Evolutionary conservation across 2,888 invertebrate genomes (phyloP), one percentile per base, ranked within the genome.

Genomic region (Drosophila percnosoma): DNA sequence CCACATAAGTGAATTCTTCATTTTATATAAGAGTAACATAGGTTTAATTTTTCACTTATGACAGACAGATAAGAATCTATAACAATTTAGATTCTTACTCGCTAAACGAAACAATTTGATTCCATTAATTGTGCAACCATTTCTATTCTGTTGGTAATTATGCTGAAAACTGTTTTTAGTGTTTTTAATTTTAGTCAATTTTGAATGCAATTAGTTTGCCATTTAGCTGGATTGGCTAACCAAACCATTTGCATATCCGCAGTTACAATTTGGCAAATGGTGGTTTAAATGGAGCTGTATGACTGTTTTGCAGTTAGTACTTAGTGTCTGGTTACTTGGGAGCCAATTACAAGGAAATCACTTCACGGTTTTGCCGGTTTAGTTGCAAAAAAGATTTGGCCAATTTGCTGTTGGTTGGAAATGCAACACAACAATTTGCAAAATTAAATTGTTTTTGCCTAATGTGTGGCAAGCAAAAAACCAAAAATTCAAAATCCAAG

Each of bases 361-460:
- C 67, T 67, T 70, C 21, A 64, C 52, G 33, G 59, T 48, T 45
- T 45, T 24, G 8, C 15, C 24, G 45, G 45, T 45, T 45, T 45
- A 65, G 57, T 38, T 67, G 57, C 42, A 66, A 80, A 81, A 83
- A 73, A 76, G 78, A 78, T 67, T 75, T 58, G 52, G 29, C 62
- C 62, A 66, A 67, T 54, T 55, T 61, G 60, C 67, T 42, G 62
- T 31, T 52, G 53, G 64, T 31, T 54, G 58, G 48, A 55, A 68
- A 51, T 68, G 82, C 78, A 86, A 70, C 73, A 78, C 75, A 61
- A 83, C 88, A 86, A 88, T 85, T 85, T 85, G 83, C 80, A 68
- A 79, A 85, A 85, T 85, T 72, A 86, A 84, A 88, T 80, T 72
- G 74, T 76, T 88, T 89, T 89, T 85, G 63, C 55, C 45, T 59